Evolutionary conservation across 2,113 vertebrate species (phyloP), one percentile per base, ranked within the genome.

Genomic region (Osmerus eperlanus): DNA sequence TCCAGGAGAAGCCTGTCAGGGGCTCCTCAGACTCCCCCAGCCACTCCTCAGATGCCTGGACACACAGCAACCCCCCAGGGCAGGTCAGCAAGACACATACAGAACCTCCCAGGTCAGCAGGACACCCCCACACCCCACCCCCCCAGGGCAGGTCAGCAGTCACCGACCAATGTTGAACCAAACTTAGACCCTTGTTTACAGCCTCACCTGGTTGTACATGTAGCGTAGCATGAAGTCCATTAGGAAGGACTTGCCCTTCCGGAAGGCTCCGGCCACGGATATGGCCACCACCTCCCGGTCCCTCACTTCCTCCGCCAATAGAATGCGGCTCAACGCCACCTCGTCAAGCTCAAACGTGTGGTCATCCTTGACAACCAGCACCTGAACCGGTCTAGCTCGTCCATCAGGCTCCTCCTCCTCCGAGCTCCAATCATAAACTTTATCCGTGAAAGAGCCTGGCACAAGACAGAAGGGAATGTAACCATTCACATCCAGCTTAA

Each of bases 181-280:
- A 62, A 15, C 60, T 6, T 29, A 18, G 5, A 64, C 28, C 62
- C 32, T 36, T 64, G 28, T 16, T 12, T 47, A 21, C 12, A 32
- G 18, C 72, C 88, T 86, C 83, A 99, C 97, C 81, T 96, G 94
- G 23, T 93, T 96, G 91, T 99, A 98, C 97, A 99, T 99, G 85
- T 96, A 99, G 0, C 97, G 93, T 87, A 99, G 90, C 97, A 99
- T 99, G 89, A 99, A 99, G 89, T 99, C 97, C 96, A 99, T 97
- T 68, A 99, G 94, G 88, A 99, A 99, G 0, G 97, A 99, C 78
- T 99, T 99, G 19, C 97, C 97, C 91, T 99, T 99, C 4, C 97
- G 93, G 72, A 99, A 99, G 23, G 97, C 96, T 72, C 97, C 97
- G 2, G 97, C 97, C 9, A 99, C 97, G 0, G 97, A 99, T 67